Conservation (phyloP, 2,797 vertebrate species). For the Micromesistius poutassou region DNA sequence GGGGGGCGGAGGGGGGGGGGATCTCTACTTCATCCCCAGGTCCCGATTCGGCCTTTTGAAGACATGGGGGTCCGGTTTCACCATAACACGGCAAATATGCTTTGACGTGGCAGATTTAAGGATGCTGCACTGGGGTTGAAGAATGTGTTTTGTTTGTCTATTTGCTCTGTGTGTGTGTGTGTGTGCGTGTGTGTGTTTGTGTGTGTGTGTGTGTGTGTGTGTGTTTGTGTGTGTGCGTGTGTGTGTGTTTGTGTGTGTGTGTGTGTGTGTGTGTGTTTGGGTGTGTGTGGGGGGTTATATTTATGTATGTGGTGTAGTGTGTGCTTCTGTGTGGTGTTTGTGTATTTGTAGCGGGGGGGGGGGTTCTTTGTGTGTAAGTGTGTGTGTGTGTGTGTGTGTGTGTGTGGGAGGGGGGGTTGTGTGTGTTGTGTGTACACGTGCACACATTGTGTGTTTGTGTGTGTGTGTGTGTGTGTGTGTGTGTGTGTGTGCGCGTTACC, state of each 20-base stretch:
- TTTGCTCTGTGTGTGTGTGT: not conserved
- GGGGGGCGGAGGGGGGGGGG: conserved; percentile 6
- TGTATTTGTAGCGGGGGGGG: not conserved
- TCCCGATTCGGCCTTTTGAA: conserved; percentile 33
- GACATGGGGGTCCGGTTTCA: conserved; percentile 49
- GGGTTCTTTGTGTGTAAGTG: not conserved
- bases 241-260: conserved; percentile 16
- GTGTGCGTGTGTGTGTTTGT: too few species aligned
- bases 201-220: too few species aligned
- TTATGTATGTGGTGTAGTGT: not conserved
- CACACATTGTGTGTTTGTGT: not conserved
- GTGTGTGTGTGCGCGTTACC: not conserved
- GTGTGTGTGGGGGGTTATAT: not conserved
- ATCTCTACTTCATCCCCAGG: conserved; percentile 23
- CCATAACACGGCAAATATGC: conserved; percentile 38
- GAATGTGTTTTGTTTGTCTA: not conserved
- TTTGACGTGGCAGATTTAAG: conserved; percentile 41
- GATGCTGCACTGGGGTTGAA: conserved; percentile 32
- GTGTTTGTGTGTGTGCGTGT: conserved; percentile 2
- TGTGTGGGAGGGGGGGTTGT: not conserved
- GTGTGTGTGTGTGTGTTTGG: too few species aligned
- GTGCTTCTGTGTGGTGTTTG: conserved; percentile 18
- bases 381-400: conserved; percentile 18
- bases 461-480: conserved; percentile 13
- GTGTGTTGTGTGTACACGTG: conserved; percentile 9